These are phyloP conservation scores for Oscheius sp. DNA, from an alignment of 1,140 invertebrate genomes.

Conservation along the genomic window DNA sequence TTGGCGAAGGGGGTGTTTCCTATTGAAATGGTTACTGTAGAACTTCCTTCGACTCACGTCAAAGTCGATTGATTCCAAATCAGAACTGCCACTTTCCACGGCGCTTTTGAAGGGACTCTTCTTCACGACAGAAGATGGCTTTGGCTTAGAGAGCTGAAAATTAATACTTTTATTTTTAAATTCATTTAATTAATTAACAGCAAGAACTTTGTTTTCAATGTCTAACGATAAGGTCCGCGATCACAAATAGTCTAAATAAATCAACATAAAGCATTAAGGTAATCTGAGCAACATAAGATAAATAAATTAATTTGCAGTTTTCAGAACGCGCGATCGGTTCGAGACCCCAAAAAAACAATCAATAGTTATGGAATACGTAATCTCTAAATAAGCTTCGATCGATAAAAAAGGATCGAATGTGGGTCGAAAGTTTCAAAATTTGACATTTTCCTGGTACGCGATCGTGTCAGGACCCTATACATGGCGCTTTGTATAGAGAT, in stretches of 20 bases:
- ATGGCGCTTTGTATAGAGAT: too few relatives aligned
- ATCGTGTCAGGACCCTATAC: too few relatives aligned
- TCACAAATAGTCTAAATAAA: background rate
- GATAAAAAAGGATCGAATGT: background rate
- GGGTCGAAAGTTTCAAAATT: too few relatives aligned
- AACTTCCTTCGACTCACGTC: too few relatives aligned
- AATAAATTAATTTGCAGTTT: background rate
- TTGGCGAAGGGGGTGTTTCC: too few relatives aligned
- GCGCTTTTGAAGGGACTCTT: too few relatives aligned
- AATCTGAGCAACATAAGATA: background rate
- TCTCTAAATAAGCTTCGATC: background rate
- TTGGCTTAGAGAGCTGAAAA: too few relatives aligned
- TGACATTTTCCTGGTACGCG: background rate
- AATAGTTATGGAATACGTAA: background rate
- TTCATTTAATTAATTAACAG: background rate
- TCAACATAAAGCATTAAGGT: background rate
- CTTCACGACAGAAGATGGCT: too few relatives aligned
- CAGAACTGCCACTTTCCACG: too few relatives aligned
- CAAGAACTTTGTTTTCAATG: background rate
- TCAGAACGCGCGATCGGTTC: background rate
- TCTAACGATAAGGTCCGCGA: background rate
- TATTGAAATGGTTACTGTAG: too few relatives aligned
- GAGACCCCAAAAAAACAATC: background rate
- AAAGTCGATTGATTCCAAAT: too few relatives aligned
- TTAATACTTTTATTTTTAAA: background rate